A percentile compares a stretch with the other conserved stretches of the same genome.
Conservation (phyloP, 2,113 vertebrate genomes). For the Onychorhynchus coronatus region DNA sequence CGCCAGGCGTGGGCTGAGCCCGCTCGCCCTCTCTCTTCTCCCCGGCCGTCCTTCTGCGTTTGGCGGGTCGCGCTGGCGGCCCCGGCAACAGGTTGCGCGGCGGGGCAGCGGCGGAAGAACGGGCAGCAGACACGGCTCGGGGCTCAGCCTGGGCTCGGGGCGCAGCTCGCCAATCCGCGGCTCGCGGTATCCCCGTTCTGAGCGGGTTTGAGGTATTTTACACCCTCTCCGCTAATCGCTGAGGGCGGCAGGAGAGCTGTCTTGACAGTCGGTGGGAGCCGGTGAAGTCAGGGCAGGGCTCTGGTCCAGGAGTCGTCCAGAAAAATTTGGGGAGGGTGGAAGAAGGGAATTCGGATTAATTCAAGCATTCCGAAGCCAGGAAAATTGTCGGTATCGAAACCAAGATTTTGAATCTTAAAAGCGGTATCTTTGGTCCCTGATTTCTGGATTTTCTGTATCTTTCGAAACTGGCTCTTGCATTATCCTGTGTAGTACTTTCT, state of each 20-base stretch:
- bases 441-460: neutral
- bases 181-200: neutral
- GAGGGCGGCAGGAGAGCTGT: neutral
- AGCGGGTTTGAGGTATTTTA: rapidly evolving
- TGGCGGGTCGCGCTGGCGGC: neutral
- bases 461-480: neutral
- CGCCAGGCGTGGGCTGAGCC: neutral
- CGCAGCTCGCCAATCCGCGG: too few species aligned
- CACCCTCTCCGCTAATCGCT: neutral
- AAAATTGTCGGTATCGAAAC: neutral
- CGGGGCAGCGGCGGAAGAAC: too few species aligned
- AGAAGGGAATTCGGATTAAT: neutral
- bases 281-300: neutral
- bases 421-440: neutral
- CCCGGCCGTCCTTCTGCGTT: neutral
- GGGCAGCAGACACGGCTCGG: neutral
- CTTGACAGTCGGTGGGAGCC: neutral
- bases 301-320: neutral
- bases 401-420: neutral
- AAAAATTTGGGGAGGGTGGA: neutral
- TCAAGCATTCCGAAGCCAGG: neutral
- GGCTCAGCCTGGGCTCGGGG: neutral
- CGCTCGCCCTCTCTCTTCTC: too few species aligned
- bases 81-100: neutral
- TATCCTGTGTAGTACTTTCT: neutral